Percentiles rank a stretch among this genome's conserved stretches.
phyloP scores from a whole-genome alignment of 2,113 vertebrate genomes.

The Ammodytes marinus region DNA sequence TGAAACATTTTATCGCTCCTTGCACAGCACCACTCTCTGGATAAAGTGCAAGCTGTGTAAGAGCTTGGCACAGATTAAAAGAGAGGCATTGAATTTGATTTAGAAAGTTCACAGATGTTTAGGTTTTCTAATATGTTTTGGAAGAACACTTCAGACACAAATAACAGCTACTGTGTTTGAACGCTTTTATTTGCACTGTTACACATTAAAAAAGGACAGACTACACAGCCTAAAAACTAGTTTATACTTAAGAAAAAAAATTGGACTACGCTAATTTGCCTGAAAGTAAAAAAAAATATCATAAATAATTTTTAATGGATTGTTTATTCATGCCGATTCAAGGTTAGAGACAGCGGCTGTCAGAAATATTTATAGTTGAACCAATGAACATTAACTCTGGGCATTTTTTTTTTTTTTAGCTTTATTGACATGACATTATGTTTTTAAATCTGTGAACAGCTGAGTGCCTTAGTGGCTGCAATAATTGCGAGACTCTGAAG shows the following conservation, averaged over 20 bases:
- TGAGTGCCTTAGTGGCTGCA: background rate
- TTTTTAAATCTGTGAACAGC: background rate
- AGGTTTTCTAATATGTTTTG: slow-evolving; percentile 62
- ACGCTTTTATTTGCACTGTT: slow-evolving; percentile 40
- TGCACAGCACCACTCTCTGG: slow-evolving; percentile 49
- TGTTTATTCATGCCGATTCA: background rate
- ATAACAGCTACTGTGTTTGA: slow-evolving; percentile 50
- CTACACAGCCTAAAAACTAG: background rate
- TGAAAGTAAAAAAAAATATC: background rate
- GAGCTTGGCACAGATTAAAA: slow-evolving; percentile 60
- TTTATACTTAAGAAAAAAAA: background rate
- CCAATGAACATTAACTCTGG: background rate
- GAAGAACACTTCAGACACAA: slow-evolving; percentile 45
- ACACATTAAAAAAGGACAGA: slow-evolving; percentile 38
- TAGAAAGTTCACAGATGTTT: slow-evolving; percentile 63
- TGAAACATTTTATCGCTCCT: slow-evolving; percentile 57
- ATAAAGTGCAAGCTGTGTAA: slow-evolving; percentile 53
- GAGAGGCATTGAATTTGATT: slow-evolving; percentile 66
- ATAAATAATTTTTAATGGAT: background rate
- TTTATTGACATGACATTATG: background rate
- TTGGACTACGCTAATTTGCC: background rate
- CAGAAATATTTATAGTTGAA: background rate
- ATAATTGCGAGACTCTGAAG: slow-evolving; percentile 6
- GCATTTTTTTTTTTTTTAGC: background rate
- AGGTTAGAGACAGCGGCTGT: background rate